These are phyloP conservation scores for Eptesicus fuscus DNA, from an alignment of 2,113 vertebrate genomes.

Conservation along the genomic window DNA sequence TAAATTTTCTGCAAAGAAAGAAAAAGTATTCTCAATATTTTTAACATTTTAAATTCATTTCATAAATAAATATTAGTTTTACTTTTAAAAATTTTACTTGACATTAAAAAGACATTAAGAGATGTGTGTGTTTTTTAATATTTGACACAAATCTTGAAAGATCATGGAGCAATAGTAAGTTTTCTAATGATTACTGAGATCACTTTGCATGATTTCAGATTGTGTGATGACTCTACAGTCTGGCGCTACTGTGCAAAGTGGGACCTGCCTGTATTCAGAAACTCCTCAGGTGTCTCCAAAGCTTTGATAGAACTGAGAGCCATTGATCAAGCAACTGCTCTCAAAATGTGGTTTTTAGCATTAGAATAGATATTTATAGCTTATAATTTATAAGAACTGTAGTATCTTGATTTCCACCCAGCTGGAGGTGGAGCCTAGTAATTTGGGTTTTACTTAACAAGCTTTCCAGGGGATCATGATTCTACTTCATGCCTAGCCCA, in stretches of 20 bases:
- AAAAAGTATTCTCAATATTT: neutral
- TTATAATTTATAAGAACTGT: neutral
- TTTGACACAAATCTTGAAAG: neutral
- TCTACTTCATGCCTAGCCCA: neutral
- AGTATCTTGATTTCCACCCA: neutral
- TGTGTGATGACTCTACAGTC: neutral
- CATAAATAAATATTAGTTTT: neutral
- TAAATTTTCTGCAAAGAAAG: neutral
- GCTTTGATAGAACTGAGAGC: neutral
- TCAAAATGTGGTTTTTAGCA: neutral
- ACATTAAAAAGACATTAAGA: neutral
- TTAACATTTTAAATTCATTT: neutral
- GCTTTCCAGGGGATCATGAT: neutral
- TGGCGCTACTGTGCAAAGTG: neutral
- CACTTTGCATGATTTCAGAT: neutral
- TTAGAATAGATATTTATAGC: neutral
- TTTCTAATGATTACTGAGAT: neutral
- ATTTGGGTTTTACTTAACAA: neutral
- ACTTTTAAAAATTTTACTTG: neutral
- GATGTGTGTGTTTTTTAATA: neutral
- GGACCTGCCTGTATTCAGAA: neutral
- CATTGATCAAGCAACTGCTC: neutral
- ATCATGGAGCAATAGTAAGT: neutral
- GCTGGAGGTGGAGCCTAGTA: rapidly evolving
- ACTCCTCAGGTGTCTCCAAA: neutral